These are phyloP conservation scores for Chondrosia reniformis DNA, from an alignment of 37 sponge, comb jelly and placozoan species.

Conservation along the genomic window DNA sequence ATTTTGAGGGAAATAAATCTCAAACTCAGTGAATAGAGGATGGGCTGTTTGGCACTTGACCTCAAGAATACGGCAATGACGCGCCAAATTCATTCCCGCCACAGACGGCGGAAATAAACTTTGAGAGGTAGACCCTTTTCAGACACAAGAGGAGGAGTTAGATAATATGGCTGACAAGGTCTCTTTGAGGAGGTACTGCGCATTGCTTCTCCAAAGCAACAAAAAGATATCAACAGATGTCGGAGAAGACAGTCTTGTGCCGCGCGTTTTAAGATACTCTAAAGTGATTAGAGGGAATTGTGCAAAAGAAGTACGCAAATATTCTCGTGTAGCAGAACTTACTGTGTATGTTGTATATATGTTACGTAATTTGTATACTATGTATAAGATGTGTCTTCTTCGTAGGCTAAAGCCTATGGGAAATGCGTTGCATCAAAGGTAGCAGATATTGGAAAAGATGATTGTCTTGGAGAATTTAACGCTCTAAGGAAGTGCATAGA, in stretches of 20 bases:
- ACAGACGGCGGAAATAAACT: background rate
- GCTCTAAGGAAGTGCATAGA: constrained; percentile 37
- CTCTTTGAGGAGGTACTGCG: too few relatives aligned
- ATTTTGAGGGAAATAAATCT: background rate
- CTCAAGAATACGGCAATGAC: constrained; percentile 3
- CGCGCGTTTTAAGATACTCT: too few relatives aligned
- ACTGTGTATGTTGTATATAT: too few relatives aligned
- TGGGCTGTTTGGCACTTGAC: background rate
- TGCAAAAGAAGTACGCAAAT: too few relatives aligned
- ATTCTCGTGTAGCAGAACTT: too few relatives aligned
- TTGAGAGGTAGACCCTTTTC: background rate
- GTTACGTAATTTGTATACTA: background rate
- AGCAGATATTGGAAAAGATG: constrained; percentile 29
- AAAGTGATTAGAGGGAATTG: too few relatives aligned
- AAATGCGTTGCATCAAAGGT: constrained; percentile 41
- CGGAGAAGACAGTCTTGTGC: too few relatives aligned
- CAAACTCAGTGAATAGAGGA: background rate
- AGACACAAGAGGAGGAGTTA: background rate
- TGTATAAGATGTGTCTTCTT: background rate
- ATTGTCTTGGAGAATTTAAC: constrained; percentile 46
- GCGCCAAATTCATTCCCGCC: constrained; percentile 32
- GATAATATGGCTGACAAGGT: background rate
- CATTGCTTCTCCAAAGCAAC: too few relatives aligned
- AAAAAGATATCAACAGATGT: too few relatives aligned
- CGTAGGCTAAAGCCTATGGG: constrained; percentile 29